Evolutionary conservation across 2,888 invertebrate species (phyloP).

Genomic region (Camponotus fellah): DNA sequence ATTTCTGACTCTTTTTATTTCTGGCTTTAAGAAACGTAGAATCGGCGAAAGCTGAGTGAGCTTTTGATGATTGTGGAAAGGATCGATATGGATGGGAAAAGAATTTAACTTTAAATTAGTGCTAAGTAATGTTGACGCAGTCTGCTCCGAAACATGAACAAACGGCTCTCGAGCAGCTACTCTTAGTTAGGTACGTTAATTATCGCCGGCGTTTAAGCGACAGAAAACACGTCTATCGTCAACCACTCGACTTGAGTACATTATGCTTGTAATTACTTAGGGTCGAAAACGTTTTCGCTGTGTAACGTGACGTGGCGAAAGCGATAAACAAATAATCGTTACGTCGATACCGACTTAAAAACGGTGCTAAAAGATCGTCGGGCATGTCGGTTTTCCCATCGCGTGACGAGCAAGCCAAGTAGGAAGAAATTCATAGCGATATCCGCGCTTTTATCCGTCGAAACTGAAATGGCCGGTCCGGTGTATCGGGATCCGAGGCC

Average conservation of each 20-base stretch:
- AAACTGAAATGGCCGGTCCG: slow-evolving; percentile 55
- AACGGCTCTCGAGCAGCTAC: background rate
- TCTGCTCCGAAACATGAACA: background rate
- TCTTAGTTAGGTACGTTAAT: slow-evolving; percentile 24
- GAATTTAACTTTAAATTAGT: background rate
- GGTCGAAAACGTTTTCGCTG: slow-evolving; percentile 55
- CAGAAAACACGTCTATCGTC: background rate
- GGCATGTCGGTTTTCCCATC: slow-evolving; percentile 44
- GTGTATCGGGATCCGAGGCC: slow-evolving; percentile 22
- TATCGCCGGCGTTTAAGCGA: slow-evolving; percentile 1
- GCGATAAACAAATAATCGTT: slow-evolving; percentile 59
- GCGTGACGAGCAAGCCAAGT: slow-evolving; percentile 43
- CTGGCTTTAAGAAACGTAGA: background rate
- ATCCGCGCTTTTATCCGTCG: slow-evolving; percentile 57
- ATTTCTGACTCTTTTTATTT: background rate
- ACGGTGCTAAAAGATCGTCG: slow-evolving; percentile 35
- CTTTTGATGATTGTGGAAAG: background rate
- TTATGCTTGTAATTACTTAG: slow-evolving; percentile 56
- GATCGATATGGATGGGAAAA: background rate
- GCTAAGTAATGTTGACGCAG: background rate
- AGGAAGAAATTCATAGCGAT: slow-evolving; percentile 51
- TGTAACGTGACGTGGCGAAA: slow-evolving; percentile 23
- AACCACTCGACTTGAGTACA: background rate
- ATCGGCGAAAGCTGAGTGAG: background rate
- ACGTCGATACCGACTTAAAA: slow-evolving; percentile 47